Evolutionary conservation across 1,140 invertebrate genomes (phyloP), one percentile per base, ranked within the genome.

Genomic region (Euura saliciscinereae): DNA sequence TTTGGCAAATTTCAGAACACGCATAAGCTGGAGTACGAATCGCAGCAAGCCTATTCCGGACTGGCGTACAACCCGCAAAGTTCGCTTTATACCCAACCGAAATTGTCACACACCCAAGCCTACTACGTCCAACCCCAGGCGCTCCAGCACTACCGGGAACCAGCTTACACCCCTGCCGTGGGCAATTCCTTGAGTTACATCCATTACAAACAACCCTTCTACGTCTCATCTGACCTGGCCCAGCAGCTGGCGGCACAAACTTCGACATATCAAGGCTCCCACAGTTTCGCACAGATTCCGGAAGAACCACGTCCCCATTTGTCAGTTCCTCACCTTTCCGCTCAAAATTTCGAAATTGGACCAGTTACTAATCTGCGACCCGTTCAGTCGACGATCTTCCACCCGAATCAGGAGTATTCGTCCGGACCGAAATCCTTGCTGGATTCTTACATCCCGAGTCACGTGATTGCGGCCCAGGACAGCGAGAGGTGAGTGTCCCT

Each of bases 401-500:
- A 4, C 71, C 65, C 1, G 46, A 76, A 78, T 70, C 28, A 28
- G 28, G 7, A 46, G 11, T 44, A 69, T 69, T 13, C 43, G 8
- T 42, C 43, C 0, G 79, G 78, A 43, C 84, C 85, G 0, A 85
- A 80, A 76, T 85, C 85, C 4, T 76, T 87, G 64, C 76, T 87
- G 3, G 86, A 87, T 44, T 80, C 84, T 45, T 87, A 87, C 68
- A 71, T 85, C 7, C 85, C 86, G 2, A 87, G 85, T 75, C 81
- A 83, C 43, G 44, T 87, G 0, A 86, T 86, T 66, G 82, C 82
- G 10, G 85, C 85, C 6, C 84, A 85, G 71, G 85, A 87, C 68
- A 74, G 75, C 0, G 79, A 79, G n/a, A 83, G 83, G 85, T 86
- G 83, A 59, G n/a, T n/a, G n/a, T n/a, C n/a, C n/a, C n/a, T n/a